Evolutionary conservation across 2,888 invertebrate genomes (phyloP).

Genomic region (Caenorhabditis zanzibari): DNA sequence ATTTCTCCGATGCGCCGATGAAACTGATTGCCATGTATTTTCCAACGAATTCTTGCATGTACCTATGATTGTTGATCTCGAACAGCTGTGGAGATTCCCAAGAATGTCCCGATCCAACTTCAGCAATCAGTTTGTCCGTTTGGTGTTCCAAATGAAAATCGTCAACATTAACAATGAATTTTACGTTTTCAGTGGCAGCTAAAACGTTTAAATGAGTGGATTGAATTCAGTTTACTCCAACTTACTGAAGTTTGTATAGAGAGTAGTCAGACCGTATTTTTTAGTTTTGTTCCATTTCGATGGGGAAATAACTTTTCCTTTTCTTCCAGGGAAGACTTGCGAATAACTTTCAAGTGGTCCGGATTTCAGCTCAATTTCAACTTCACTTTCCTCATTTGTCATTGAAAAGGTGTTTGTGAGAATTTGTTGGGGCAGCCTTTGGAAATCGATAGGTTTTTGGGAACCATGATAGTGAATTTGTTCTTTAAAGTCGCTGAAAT

Average conservation of each 20-base stretch:
- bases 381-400: not conserved
- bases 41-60: not conserved
- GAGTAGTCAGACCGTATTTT: no score
- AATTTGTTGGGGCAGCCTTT: not conserved
- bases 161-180: not conserved
- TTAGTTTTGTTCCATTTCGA: not conserved
- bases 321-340: not conserved
- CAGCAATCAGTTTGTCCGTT: not conserved
- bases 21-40: not conserved
- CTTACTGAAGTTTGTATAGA: not conserved
- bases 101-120: not conserved
- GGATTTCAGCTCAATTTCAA: not conserved
- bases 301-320: not conserved
- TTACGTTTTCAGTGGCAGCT: not conserved
- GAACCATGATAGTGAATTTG: not conserved
- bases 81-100: not conserved
- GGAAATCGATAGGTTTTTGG: not conserved
- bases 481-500: not conserved
- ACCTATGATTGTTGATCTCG: not conserved
- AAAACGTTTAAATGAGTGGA: not conserved
- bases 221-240: not conserved
- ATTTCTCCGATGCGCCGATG: not conserved
- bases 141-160: not conserved
- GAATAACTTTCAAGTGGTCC: not conserved
- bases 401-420: not conserved